phyloP scores from a whole-genome alignment of 2,888 invertebrate genomes.

The Eugnorisma glareosa region DNA sequence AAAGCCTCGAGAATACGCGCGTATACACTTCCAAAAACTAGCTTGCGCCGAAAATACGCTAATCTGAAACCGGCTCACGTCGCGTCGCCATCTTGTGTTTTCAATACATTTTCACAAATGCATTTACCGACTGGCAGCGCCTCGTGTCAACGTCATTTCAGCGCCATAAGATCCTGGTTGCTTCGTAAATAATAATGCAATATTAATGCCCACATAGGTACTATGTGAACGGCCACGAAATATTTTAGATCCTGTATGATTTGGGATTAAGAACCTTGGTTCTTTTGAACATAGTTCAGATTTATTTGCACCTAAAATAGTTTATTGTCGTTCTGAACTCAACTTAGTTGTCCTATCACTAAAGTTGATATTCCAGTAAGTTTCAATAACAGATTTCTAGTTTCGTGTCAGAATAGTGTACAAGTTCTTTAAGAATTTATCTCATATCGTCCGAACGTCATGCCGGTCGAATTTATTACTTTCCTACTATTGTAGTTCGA shows the following conservation, averaged over 20 bases:
- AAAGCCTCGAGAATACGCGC: not conserved
- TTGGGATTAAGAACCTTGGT: slow-evolving; percentile 5
- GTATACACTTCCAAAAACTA: not conserved
- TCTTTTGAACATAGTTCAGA: not conserved
- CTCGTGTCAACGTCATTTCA: not conserved
- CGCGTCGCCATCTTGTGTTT: not conserved
- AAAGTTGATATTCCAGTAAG: slow-evolving; percentile 17
- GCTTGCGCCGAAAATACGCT: too few relatives aligned
- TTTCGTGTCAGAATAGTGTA: not conserved
- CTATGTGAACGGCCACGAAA: not conserved
- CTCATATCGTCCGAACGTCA: slow-evolving; percentile 24
- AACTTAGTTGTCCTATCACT: not conserved
- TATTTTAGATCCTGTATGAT: not conserved
- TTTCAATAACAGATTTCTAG: not conserved
- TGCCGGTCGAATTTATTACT: slow-evolving; percentile 29
- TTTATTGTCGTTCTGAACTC: not conserved
- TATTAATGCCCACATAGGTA: not conserved
- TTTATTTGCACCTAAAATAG: slow-evolving; percentile 3
- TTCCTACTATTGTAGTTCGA: slow-evolving; percentile 10
- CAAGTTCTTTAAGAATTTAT: slow-evolving; percentile 25
- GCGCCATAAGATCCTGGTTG: not conserved
- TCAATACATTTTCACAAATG: not conserved
- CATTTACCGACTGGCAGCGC: not conserved
- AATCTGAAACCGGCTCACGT: not conserved
- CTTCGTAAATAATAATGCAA: not conserved